Percentiles rank a stretch among this genome's conserved stretches.
These are phyloP conservation scores for Mesaphorura yosii DNA, from an alignment of 1,140 invertebrate species.

Conservation along the genomic window DNA sequence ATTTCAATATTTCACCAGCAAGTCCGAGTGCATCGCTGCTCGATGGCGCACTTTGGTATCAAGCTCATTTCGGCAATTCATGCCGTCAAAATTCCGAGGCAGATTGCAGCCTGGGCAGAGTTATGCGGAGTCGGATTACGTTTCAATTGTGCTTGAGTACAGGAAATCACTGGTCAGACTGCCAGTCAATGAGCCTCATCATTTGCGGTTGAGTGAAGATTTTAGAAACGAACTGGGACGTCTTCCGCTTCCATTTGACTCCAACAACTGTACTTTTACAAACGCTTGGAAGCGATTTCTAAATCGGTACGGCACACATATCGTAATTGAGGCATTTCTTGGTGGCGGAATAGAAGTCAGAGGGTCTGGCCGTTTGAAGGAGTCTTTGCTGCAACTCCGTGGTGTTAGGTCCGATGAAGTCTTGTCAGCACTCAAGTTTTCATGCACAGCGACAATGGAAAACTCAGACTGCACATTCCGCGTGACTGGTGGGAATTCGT, in stretches of 20 bases:
- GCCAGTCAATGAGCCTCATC: not conserved
- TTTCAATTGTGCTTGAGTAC: not conserved
- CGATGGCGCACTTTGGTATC: no score
- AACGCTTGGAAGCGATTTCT: not conserved
- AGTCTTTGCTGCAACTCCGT: not conserved
- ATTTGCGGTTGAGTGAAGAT: not conserved
- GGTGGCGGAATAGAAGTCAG: not conserved
- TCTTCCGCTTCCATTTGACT: not conserved
- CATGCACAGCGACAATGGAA: not conserved
- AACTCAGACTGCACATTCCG: not conserved
- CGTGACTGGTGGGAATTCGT: not conserved
- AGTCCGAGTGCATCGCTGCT: not conserved
- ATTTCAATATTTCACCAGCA: not conserved
- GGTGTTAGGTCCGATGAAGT: not conserved
- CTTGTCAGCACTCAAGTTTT: not conserved
- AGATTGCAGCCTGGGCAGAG: not conserved
- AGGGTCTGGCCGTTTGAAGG: no score
- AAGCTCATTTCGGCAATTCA: no score
- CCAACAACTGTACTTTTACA: not conserved
- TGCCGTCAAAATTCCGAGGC: not conserved
- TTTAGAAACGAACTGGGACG: not conserved
- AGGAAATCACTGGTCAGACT: not conserved
- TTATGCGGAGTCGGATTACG: not conserved
- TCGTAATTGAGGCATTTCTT: not conserved
- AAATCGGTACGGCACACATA: not conserved